Evolutionary conservation across 2,797 vertebrate genomes (phyloP).

Genomic region (Pipistrellus pipistrellus): DNA sequence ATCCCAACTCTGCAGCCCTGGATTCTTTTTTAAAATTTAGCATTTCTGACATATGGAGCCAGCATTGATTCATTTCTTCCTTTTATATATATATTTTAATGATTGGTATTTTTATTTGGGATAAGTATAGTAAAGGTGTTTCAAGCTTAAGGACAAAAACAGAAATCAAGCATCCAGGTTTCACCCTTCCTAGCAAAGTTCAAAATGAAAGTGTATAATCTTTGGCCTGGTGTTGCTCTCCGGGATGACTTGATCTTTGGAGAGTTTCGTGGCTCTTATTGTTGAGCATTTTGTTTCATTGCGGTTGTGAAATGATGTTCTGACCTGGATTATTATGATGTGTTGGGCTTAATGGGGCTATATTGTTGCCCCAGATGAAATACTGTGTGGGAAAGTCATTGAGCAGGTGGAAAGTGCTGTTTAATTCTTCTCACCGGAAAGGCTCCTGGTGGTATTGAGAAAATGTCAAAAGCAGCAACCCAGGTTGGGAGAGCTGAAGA

Average conservation of each 20-base stretch:
- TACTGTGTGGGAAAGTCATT: conserved; percentile 68
- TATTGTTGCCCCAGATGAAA: conserved; percentile 78
- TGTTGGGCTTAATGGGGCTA: conserved; percentile 77
- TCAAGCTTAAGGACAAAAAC: not conserved
- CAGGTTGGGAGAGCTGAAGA: conserved; percentile 71
- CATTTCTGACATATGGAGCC: conserved; percentile 14
- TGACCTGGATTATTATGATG: conserved; percentile 75
- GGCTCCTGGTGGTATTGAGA: conserved; percentile 66
- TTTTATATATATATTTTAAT: conserved; percentile 16
- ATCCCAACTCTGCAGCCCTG: not conserved
- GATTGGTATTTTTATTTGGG: conserved; percentile 44
- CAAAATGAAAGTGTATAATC: conserved; percentile 66
- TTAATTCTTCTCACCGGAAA: conserved; percentile 79
- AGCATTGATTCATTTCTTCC: conserved; percentile 36
- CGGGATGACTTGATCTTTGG: conserved; percentile 21
- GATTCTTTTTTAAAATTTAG: conserved; percentile 34
- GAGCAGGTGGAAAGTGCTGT: conserved; percentile 81
- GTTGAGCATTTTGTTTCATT: conserved; percentile 27
- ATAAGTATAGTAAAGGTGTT: conserved; percentile 31
- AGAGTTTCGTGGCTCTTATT: conserved; percentile 33
- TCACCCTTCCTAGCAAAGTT: conserved; percentile 58
- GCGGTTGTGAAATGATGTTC: conserved; percentile 22
- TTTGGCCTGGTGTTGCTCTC: conserved; percentile 69
- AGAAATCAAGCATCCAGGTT: conserved; percentile 14
- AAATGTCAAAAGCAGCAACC: conserved; percentile 74